Base-by-base conservation (phyloP, 2,888 invertebrate species). In the Drosophila mimetica region DNA sequence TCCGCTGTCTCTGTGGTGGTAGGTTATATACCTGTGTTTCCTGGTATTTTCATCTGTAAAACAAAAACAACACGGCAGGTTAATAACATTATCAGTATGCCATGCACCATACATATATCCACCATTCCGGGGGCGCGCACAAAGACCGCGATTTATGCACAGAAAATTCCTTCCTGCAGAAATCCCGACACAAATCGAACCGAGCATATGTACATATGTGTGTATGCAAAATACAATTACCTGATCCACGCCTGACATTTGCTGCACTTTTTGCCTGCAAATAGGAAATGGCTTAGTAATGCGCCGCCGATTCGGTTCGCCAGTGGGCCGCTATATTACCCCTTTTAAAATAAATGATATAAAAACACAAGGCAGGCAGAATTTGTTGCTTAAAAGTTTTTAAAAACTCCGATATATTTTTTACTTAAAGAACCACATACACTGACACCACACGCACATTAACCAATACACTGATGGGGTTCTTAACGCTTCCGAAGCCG, bases 171-270 rank as follows among this genome's bases (percentile, higher is more conserved):
- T 66, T 50, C 48, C 54, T 48, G 41, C 54, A 4, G 13, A 48
- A 66, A 47, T 41, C 53, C 48, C 53, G 20, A 54, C 47, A 44
- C 28, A 64, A 65, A 64, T 65, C 50, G 67, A 48, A 60, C 41
- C 55, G 51, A 58, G 63, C 55, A 54, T 48, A 72, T 58, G 61
- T 65, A 60, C 52, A 60, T 64, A 69, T 74, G 61, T 73, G 70
- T 67, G 65, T 79, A 71, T 67, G 67, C 57, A 78, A 87, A 72
- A 71, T 80, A 74, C 67, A 71, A 86, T 93, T 95, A 96, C 96
- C 96, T 96, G 96, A 94, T 96, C 96, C 95, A 96, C 95, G 95
- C 96, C 95, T 95, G 96, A 96, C 96, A 96, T 96, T 95, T 95
- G 95, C 95, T 85, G 87, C 86, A 78, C 82, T 83, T 89, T 87